phyloP scores from a whole-genome alignment of 2,113 vertebrate species.

The Chamaetylas fuelleborni region DNA sequence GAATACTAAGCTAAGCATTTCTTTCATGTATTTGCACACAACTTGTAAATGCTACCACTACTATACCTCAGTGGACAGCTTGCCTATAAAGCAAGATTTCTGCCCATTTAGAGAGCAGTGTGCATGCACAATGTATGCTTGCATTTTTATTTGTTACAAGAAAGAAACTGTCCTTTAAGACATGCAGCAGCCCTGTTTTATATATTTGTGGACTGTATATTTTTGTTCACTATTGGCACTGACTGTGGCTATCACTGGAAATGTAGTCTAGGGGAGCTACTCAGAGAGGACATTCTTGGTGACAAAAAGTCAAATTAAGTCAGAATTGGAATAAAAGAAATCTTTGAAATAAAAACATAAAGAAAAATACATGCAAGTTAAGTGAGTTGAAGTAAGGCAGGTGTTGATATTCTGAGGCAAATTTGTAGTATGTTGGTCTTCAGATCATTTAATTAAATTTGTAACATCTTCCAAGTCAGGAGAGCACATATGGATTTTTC shows the following conservation, averaged over 20 bases:
- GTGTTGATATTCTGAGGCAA: background rate
- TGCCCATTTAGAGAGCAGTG: background rate
- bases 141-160: background rate
- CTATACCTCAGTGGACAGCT: background rate
- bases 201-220: background rate
- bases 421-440: background rate
- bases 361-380: background rate
- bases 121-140: background rate
- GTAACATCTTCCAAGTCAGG: background rate
- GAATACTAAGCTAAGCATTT: background rate
- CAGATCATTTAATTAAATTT: background rate
- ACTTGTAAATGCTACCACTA: background rate
- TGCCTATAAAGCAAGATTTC: background rate
- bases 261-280: background rate
- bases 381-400: background rate
- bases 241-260: background rate
- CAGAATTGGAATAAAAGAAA: background rate
- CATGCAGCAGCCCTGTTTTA: background rate
- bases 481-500: background rate
- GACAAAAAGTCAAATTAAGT: background rate
- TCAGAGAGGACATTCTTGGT: background rate
- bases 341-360: background rate
- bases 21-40: background rate
- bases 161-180: background rate
- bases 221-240: rapidly evolving